Evolutionary conservation across 2,888 invertebrate species (phyloP), one percentile per base, ranked within the genome.

Genomic region (Neoitamus cyanurus): DNA sequence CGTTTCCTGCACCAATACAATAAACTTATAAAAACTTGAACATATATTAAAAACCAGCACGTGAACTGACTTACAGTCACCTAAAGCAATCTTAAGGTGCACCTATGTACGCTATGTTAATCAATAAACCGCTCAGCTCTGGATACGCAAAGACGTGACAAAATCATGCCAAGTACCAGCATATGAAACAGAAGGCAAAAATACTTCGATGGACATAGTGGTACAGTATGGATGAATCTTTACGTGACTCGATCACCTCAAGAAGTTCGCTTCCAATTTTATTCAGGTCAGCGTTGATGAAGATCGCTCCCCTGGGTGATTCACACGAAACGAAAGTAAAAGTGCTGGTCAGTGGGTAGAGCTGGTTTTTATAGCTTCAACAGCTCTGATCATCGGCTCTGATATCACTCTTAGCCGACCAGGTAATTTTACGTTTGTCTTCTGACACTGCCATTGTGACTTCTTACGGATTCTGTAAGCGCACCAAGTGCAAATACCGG

Each of bases 281-380:
- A n/a, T n/a, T 31, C 78, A 80, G 78, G 78, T 80, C 78, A 80
- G 11, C 58, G 7, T 20, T 5, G 20, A 31, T 58, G 78, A 80
- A 58, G 58, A 80, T 31, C 58, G 58, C 34, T 20, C 25, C 70
- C 7, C 20, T n/a, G 25, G 58, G 34, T 80, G 78, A 80, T 80
- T 58, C 58, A 80, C 78, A 58, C 6, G 13, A 75, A 75, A 80
- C 31, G 78, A 80, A 80, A 80, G 78, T 80, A 80, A 80, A 80
- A 80, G 78, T 80, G 75, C 46, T 46, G 78, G 75, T 20, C 58
- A 58, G 34, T 34, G 30, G 31, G 3, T 30, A 20, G 58, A 20
- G 78, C 34, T 9, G 46, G 30, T 80, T 80, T 80, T 80, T 80
- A 13, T n/a, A 46, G n/a, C 5, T 48, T 2, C 3, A 31, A n/a